Evolutionary conservation across 2,888 invertebrate species (phyloP).

Genomic region (Lottia gigantea): DNA sequence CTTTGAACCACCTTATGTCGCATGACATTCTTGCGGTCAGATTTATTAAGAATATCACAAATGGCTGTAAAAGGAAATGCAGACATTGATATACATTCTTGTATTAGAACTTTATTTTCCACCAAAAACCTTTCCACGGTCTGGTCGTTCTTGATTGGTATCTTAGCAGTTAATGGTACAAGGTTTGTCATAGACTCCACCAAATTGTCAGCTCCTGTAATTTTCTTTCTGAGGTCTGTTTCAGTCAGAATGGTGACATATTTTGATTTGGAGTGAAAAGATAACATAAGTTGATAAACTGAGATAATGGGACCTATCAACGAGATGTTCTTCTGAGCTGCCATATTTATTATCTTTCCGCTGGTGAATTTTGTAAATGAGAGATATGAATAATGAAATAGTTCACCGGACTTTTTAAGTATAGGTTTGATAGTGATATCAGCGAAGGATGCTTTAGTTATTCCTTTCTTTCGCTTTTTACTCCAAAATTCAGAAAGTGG

Average conservation of each 20-base stretch:
- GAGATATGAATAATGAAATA: not conserved
- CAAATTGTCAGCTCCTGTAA: not conserved
- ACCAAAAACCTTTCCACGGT: not conserved
- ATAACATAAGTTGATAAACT: not conserved
- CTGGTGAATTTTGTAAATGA: conserved; percentile 4
- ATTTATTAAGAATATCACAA: not conserved
- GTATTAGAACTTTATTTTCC: not conserved
- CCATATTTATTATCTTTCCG: not conserved
- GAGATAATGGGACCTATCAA: not conserved
- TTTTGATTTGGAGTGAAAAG: not conserved
- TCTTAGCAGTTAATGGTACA: not conserved
- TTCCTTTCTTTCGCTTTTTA: not conserved
- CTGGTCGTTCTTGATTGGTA: not conserved
- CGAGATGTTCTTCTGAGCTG: not conserved
- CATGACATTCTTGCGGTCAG: not conserved
- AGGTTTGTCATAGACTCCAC: conserved; percentile 1
- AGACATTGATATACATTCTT: not conserved
- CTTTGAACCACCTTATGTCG: not conserved
- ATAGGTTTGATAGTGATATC: not conserved
- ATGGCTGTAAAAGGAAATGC: not conserved
- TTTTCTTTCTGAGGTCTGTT: not conserved
- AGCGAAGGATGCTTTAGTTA: not conserved
- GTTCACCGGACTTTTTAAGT: not conserved
- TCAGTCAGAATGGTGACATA: not conserved
- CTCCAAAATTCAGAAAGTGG: not conserved